phyloP scores from a whole-genome alignment of 2,113 vertebrate species.

The Ctenodactylus gundi region DNA sequence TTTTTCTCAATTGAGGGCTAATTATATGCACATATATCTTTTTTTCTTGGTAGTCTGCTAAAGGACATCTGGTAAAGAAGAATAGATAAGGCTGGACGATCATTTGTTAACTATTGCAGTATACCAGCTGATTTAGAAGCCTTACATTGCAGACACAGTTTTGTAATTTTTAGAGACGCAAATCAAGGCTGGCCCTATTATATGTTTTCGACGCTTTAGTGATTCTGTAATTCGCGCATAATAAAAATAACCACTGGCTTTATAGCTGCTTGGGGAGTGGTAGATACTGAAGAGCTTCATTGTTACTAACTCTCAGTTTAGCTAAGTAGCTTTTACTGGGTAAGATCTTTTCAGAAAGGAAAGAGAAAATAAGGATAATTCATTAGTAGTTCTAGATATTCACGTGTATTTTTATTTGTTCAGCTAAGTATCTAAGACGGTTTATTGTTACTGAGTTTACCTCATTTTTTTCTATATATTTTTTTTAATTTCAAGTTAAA shows the following conservation, averaged over 20 bases:
- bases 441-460: neutral
- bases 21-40: neutral
- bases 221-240: too few relatives aligned
- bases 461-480: neutral
- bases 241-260: too few relatives aligned
- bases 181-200: too few relatives aligned
- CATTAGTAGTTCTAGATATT: neutral
- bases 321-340: neutral
- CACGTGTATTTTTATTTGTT: neutral
- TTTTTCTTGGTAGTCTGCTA: neutral
- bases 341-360: neutral
- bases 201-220: too few relatives aligned
- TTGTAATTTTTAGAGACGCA: too few relatives aligned
- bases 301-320: neutral
- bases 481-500: slow-evolving; percentile 36
- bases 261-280: neutral
- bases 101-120: neutral
- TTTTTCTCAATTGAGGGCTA: neutral
- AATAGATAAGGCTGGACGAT: neutral
- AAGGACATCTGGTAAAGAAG: neutral
- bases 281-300: neutral
- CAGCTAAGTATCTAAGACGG: neutral
- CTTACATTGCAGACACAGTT: neutral
- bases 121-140: neutral
- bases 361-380: neutral